These are phyloP conservation scores for Sarcophilus harrisii DNA, from an alignment of 2,797 vertebrate species.

Conservation along the genomic window DNA sequence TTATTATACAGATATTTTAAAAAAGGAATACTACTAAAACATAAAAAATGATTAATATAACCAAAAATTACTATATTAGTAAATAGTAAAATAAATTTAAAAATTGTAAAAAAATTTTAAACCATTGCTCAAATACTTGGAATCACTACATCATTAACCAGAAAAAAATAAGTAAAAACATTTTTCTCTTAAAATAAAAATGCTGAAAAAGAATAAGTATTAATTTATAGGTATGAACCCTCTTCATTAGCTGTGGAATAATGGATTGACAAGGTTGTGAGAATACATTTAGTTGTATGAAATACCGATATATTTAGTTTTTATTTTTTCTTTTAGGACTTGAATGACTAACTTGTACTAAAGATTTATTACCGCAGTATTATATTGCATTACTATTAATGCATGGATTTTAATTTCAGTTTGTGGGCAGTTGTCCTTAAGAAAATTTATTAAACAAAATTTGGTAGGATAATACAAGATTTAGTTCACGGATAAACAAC, in stretches of 20 bases:
- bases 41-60: background rate
- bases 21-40: conserved; percentile 44
- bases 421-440: background rate
- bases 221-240: conserved; percentile 13
- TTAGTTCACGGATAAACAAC: conserved; percentile 54
- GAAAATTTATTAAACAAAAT: background rate
- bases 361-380: background rate
- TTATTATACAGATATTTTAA: conserved; percentile 33
- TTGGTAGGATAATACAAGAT: conserved; percentile 55
- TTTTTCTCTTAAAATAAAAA: background rate
- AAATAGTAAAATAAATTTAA: no score
- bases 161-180: conserved; percentile 17
- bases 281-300: background rate
- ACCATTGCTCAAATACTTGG: conserved; percentile 32
- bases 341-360: background rate
- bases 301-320: background rate
- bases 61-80: background rate
- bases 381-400: background rate
- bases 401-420: background rate
- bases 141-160: conserved; percentile 37
- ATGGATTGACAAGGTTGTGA: conserved; percentile 17
- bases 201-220: conserved; percentile 28
- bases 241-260: conserved; percentile 5
- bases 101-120: conserved; percentile 38
- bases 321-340: conserved; percentile 19